Evolutionary conservation across 2,113 vertebrate species (phyloP), one percentile per base, ranked within the genome.

Genomic region (Petroica traversi): DNA sequence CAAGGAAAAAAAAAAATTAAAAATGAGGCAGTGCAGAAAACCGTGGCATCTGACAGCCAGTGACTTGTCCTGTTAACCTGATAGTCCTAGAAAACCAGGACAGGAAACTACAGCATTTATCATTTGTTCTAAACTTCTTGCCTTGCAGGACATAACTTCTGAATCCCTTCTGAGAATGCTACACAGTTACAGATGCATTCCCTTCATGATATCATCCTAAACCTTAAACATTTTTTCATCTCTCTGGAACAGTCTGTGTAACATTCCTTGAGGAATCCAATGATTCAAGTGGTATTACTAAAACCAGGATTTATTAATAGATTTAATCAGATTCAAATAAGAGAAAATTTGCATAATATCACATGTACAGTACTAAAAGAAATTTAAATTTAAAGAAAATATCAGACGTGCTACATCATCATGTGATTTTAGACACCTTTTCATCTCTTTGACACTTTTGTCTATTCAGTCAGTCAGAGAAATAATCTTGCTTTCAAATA

Each of bases 241-340:
- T 63, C 28, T 74, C 52, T 85, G 48, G 52, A 90, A 64, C 15
- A 72, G 9, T 14, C n/a, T 75, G 4, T 45, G 10, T n/a, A 54
- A 77, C 36, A 86, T 63, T 83, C 19, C 26, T 29, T 49, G 29
- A 67, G 55, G 83, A 89, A 77, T 55, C 36, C 33, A 87, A 5
- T 69, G 4, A 75, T 85, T 89, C 62, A 87, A 89, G 58, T 43
- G 34, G 13, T n/a, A 25, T 51, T 76, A 74, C 49, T 66, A 93
- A 93, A 88, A 41, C 0, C 7, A 84, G 19, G 5, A 81, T 75
- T 90, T 94, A 93, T 92, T 83, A 92, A 91, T 63, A 93, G 18
- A 71, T 59, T 64, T 86, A 92, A 88, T 59, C 55, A 96, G 33
- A 86, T 86, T 81, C 46, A 92, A 80, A 74, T 59, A 77, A 49